Conservation (phyloP, 2,113 vertebrate genomes). For the Polypterus senegalus region DNA sequence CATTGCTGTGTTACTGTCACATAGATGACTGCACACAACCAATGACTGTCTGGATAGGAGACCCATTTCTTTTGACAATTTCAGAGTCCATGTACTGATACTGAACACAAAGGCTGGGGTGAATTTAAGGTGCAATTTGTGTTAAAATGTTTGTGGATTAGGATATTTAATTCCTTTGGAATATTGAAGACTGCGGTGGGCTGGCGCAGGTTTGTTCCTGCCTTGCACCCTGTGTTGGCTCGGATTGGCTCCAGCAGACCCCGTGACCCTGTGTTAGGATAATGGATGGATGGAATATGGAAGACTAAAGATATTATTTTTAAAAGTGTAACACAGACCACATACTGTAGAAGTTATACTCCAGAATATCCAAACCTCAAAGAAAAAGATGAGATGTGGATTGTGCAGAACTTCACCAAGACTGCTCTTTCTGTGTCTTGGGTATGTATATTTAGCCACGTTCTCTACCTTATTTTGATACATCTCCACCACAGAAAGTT, state of each 20-base stretch:
- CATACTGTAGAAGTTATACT: not conserved
- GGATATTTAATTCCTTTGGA: not conserved
- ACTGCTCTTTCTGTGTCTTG: not conserved
- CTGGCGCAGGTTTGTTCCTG: too few relatives aligned
- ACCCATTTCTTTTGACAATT: too few relatives aligned
- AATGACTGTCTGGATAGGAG: too few relatives aligned
- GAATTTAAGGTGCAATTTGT: not conserved
- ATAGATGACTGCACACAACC: too few relatives aligned
- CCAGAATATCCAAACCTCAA: too few relatives aligned
- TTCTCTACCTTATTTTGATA: not conserved
- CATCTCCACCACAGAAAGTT: not conserved
- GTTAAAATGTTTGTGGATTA: not conserved
- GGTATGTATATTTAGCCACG: not conserved
- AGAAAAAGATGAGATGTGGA: not conserved
- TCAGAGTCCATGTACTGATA: not conserved
- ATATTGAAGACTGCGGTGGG: not conserved
- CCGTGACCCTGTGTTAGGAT: too few relatives aligned
- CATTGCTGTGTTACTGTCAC: too few relatives aligned
- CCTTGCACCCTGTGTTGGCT: too few relatives aligned
- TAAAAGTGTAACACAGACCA: not conserved
- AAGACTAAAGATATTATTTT: not conserved
- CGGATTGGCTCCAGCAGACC: too few relatives aligned
- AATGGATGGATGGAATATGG: not conserved
- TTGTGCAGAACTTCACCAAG: not conserved
- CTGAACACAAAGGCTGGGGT: not conserved